These are phyloP conservation scores for Crioceris asparagi DNA, from an alignment of 2,888 invertebrate genomes.

Conservation along the genomic window DNA sequence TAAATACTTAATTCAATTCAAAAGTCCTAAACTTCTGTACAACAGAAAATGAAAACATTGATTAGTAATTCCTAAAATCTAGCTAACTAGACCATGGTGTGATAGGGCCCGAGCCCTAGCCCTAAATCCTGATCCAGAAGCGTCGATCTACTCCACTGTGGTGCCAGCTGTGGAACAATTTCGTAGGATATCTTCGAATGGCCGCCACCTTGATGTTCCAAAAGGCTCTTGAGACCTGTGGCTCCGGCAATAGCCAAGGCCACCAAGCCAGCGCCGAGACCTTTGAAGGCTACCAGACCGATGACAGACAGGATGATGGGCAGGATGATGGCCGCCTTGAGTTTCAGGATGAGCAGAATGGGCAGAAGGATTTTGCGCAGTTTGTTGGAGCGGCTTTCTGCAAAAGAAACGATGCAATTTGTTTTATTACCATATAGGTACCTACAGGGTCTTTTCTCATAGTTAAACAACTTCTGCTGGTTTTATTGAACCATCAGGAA, in stretches of 20 bases:
- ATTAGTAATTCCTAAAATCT: too few species aligned
- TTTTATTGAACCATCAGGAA: too few species aligned
- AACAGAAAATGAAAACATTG: too few species aligned
- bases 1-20: too few species aligned
- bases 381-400: conserved; percentile 48
- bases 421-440: too few species aligned
- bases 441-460: too few species aligned
- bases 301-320: conserved; percentile 50
- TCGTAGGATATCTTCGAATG: conserved; percentile 32
- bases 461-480: too few species aligned
- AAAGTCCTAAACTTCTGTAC: too few species aligned
- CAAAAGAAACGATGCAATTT: too few species aligned
- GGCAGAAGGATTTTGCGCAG: conserved; percentile 52
- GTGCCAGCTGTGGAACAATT: conserved; percentile 30
- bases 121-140: conserved; percentile 15
- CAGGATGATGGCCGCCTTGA: conserved; percentile 50
- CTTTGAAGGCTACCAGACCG: conserved; percentile 54
- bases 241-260: conserved; percentile 50
- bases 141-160: conserved; percentile 28
- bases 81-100: conserved; percentile 17
- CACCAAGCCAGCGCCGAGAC: conserved; percentile 49
- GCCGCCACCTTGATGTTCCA: conserved; percentile 23
- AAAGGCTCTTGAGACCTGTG: conserved; percentile 30
- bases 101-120: conserved; percentile 21
- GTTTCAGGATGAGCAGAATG: conserved; percentile 48